A percentile compares a stretch with the other conserved stretches of the same genome.
Conservation (phyloP, 2,888 invertebrate genomes). For the Deilephila elpenor region DNA sequence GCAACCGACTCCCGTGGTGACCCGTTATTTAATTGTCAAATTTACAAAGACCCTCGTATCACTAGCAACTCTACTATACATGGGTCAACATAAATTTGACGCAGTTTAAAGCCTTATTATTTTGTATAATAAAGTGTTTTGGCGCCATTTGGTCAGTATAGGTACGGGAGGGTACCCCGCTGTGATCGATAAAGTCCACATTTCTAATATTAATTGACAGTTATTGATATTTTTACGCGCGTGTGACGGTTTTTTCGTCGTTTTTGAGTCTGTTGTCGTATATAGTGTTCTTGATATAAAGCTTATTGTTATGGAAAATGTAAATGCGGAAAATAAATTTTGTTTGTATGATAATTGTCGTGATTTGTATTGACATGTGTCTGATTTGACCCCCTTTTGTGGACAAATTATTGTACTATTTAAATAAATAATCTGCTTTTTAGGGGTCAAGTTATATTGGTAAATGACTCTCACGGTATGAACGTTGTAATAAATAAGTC, state of each 20-base stretch:
- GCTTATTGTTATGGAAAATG: not conserved
- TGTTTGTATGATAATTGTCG: not conserved
- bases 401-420: not conserved
- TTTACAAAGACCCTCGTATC: slow-evolving; percentile 22
- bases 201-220: slow-evolving; percentile 43
- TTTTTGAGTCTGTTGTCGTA: not conserved
- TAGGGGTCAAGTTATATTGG: not conserved
- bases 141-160: slow-evolving; percentile 42
- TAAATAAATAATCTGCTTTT: slow-evolving; percentile 45
- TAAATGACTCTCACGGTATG: not conserved
- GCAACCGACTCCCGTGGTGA: slow-evolving; percentile 38
- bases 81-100: not conserved
- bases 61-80: no score
- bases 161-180: slow-evolving; percentile 42
- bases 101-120: slow-evolving; percentile 29
- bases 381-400: not conserved
- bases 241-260: not conserved
- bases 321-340: not conserved
- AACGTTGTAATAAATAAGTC: no score
- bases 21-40: slow-evolving; percentile 43
- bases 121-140: slow-evolving; percentile 46
- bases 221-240: slow-evolving; percentile 29
- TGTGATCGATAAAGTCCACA: slow-evolving; percentile 33
- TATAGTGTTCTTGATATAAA: not conserved
- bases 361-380: slow-evolving; percentile 12